Base-by-base conservation (phyloP, 2,888 invertebrate genomes). In the Chaetogeoica ovagalla region DNA sequence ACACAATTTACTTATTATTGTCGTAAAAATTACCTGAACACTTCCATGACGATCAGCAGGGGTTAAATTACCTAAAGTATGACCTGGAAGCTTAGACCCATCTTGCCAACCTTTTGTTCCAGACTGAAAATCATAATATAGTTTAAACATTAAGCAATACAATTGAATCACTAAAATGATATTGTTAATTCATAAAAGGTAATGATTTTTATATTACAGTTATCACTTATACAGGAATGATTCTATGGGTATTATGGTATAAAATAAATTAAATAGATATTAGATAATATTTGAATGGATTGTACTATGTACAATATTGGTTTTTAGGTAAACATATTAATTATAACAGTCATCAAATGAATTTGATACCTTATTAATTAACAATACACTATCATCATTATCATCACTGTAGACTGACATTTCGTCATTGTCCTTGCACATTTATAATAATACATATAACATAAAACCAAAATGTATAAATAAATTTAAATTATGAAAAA, bases 21-120 rank as follows among this genome's bases (percentile, higher is more conserved):
- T 37, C 39, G 4, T 59, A 39, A 23, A 75, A 75, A 75, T 88
- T 89, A 95, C 95, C 93, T 97, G 97, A 85, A 97, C 97, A 86
- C 97, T 97, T 88, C 97, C 97, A 87, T 96, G 96, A 88, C 96
- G 91, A 89, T 97, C 97, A 84, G 96, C 96, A 85, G 97, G 95
- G 85, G 95, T 95, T 86, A 95, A 90, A 87, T 94, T 94, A 86
- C 92, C 95, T 85, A 94, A 89, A 84, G 91, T 91, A 86, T 90
- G 90, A 85, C 92, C 92, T 59, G 84, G 83, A 82, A 84, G 85
- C 86, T 94, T 94, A 85, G 93, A 93, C 85, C 93, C 92, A 88
- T 94, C 94, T 85, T 93, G 93, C 91, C 94, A 94, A 85, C 93
- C 93, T 75, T 79, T 79, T 62, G 62, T 71, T 65, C 79, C 79